A percentile compares a stretch with the other conserved stretches of the same genome.
Conservation (phyloP, 2,797 vertebrate genomes). For the Meda fulgida region DNA sequence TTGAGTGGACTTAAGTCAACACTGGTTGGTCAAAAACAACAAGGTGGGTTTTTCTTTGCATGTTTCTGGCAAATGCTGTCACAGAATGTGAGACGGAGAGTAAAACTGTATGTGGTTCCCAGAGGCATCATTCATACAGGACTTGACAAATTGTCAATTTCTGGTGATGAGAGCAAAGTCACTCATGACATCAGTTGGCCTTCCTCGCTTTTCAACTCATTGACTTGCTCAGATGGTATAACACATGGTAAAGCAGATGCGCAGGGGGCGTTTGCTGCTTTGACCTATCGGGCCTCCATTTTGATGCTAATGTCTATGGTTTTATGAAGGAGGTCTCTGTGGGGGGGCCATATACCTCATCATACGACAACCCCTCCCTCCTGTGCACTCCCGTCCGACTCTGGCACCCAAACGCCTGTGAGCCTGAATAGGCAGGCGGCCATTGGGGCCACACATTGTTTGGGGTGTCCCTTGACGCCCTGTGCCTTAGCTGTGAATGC, state of each 20-base stretch:
- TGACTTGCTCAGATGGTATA: slow-evolving; percentile 41
- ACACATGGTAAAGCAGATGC: slow-evolving; percentile 77
- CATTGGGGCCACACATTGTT: slow-evolving; percentile 68
- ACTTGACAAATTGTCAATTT: slow-evolving; percentile 36
- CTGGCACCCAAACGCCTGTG: slow-evolving; percentile 45
- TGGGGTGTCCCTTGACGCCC: slow-evolving; percentile 42
- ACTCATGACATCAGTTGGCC: slow-evolving; percentile 33
- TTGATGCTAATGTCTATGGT: slow-evolving; percentile 75
- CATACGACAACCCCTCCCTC: slow-evolving; percentile 51
- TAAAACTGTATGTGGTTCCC: not conserved
- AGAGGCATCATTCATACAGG: not conserved
- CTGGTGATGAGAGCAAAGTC: slow-evolving; percentile 32
- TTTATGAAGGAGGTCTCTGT: slow-evolving; percentile 39
- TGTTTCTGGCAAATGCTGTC: not conserved
- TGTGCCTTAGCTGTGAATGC: slow-evolving; percentile 51
- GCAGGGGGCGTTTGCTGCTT: slow-evolving; percentile 56
- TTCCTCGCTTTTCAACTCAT: slow-evolving; percentile 30
- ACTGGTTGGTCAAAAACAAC: not conserved
- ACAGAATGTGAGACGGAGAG: not conserved
- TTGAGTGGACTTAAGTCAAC: not conserved
- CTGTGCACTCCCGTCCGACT: slow-evolving; percentile 39
- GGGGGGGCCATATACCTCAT: slow-evolving; percentile 26
- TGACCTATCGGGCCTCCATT: slow-evolving; percentile 70
- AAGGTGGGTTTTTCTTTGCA: not conserved
- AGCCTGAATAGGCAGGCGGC: slow-evolving; percentile 66